phyloP scores from a whole-genome alignment of 2,113 vertebrate species.

The Columba livia region DNA sequence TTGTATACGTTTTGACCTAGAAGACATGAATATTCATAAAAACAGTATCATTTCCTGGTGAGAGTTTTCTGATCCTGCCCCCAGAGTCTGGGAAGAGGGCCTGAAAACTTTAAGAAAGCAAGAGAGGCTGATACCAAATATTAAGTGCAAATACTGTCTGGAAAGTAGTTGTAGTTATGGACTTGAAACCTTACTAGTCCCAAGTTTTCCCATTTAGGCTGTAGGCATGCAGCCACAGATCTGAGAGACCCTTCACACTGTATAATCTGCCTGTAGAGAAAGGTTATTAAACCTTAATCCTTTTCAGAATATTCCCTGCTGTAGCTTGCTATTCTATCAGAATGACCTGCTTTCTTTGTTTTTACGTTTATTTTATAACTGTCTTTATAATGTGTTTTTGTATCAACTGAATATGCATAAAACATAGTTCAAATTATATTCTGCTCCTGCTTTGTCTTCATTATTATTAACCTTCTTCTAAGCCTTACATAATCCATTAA shows the following conservation, averaged over 20 bases:
- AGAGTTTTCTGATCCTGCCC: not conserved
- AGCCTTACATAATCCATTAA: rapidly evolving
- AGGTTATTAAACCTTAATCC: not conserved
- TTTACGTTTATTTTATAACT: not conserved
- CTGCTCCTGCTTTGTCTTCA: not conserved
- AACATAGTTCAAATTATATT: not conserved
- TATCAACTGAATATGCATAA: not conserved
- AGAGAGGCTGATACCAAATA: not conserved
- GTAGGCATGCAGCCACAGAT: not conserved
- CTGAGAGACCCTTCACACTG: not conserved
- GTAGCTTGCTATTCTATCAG: not conserved
- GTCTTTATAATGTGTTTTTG: not conserved
- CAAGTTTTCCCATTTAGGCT: not conserved
- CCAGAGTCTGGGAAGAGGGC: not conserved
- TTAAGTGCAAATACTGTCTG: not conserved
- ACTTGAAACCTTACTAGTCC: not conserved
- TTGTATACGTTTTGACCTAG: not conserved
- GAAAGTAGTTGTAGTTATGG: not conserved
- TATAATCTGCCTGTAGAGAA: not conserved
- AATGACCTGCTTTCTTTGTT: not conserved
- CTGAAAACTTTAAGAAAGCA: not conserved
- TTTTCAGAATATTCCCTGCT: not conserved
- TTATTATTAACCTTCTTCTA: not conserved
- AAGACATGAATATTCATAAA: not conserved
- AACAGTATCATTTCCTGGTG: not conserved